Conservation (phyloP, 2,113 vertebrate species). For the Macaca mulatta region DNA sequence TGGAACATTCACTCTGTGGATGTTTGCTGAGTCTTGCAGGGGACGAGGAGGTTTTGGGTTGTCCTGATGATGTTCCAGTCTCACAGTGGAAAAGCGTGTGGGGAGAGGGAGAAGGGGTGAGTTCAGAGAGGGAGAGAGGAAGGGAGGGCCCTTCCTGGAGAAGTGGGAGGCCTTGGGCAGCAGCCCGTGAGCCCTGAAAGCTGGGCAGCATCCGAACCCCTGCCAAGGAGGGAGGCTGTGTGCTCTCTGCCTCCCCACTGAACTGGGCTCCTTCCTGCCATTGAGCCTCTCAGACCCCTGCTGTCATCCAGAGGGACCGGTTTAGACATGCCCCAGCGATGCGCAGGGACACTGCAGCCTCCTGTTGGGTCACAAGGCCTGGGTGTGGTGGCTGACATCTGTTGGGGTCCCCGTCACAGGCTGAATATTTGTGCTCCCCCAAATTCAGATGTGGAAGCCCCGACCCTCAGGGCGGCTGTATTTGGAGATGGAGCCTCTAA, state of each 20-base stretch:
- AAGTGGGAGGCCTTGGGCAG: neutral
- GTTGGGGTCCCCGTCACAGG: no score
- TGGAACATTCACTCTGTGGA: rapidly evolving
- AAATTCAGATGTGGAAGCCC: neutral
- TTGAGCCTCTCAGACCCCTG: neutral
- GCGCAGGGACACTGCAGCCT: neutral
- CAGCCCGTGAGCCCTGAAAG: rapidly evolving
- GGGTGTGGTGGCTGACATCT: neutral
- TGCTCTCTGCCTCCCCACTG: neutral
- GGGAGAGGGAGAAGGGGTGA: no score
- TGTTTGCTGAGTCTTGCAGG: neutral
- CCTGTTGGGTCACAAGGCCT: neutral
- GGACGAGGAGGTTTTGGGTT: neutral
- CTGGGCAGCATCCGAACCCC: neutral
- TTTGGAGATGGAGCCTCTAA: neutral
- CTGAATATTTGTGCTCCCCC: neutral
- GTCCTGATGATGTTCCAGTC: neutral
- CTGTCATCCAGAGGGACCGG: neutral
- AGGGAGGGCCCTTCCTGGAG: neutral
- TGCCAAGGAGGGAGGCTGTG: neutral
- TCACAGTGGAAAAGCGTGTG: rapidly evolving
- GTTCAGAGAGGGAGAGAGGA: neutral
- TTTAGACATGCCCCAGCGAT: rapidly evolving
- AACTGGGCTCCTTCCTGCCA: neutral
- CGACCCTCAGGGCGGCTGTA: neutral